These are phyloP conservation scores for Melanostoma mellinum DNA, from an alignment of 2,888 invertebrate species.

Conservation along the genomic window DNA sequence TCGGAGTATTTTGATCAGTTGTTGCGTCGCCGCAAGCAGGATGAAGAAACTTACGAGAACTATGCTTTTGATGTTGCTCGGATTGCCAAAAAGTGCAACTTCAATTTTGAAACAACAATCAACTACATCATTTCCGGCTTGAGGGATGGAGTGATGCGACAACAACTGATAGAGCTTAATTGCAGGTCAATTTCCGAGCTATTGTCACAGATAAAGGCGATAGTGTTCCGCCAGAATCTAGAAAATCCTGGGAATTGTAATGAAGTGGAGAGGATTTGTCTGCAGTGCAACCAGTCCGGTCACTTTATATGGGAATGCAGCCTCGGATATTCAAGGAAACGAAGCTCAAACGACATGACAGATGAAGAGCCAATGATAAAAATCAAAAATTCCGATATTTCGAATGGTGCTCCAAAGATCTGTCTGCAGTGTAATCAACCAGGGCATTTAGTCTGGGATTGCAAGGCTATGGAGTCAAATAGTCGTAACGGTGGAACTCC, in stretches of 20 bases:
- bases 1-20: constrained; percentile 1
- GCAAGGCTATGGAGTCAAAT: too few species aligned
- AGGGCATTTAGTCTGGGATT: too few species aligned
- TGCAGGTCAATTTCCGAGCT: constrained; percentile 23
- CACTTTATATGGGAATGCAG: background rate
- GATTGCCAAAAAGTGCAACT: constrained; percentile 23
- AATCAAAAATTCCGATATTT: too few species aligned
- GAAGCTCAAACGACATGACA: too few species aligned
- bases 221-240: background rate
- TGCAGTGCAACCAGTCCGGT: background rate
- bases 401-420: too few species aligned
- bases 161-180: constrained; percentile 17
- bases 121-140: constrained; percentile 36
- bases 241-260: background rate
- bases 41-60: constrained; percentile 15
- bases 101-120: constrained; percentile 19
- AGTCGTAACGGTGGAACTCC: background rate
- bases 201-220: background rate
- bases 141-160: constrained; percentile 1
- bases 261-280: background rate
- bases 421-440: too few species aligned
- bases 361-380: too few species aligned
- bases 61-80: constrained; percentile 22
- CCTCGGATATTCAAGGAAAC: too few species aligned
- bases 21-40: constrained; percentile 3